A percentile compares a stretch with the other conserved stretches of the same genome.
Conservation (phyloP, 2,797 vertebrate genomes). For the Aldrovandia affinis region DNA sequence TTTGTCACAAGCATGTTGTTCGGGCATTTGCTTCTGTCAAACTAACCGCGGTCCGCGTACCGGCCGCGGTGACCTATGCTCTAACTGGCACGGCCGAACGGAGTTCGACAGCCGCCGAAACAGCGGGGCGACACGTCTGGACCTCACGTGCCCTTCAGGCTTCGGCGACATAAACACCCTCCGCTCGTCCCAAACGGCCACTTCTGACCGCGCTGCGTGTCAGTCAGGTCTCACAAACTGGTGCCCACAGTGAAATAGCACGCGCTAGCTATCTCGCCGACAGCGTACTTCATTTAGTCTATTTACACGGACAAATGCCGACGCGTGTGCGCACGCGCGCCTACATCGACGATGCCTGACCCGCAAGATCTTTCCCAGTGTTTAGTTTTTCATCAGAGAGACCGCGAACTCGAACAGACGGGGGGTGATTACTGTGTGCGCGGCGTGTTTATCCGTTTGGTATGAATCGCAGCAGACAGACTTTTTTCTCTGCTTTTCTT, state of each 20-base stretch:
- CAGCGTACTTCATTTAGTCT: neutral
- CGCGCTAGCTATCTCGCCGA: too few relatives aligned
- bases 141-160: conserved; percentile 2
- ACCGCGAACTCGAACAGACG: neutral
- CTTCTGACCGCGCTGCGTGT: neutral
- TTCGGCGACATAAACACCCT: neutral
- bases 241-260: neutral
- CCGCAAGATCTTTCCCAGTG: neutral
- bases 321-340: neutral
- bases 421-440: neutral
- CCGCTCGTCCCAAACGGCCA: neutral
- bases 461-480: neutral
- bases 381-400: neutral
- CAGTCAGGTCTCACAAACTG: neutral
- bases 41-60: neutral
- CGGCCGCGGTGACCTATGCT: neutral
- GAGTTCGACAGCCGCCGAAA: neutral
- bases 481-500: neutral
- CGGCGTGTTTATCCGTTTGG: neutral
- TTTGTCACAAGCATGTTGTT: neutral
- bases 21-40: neutral
- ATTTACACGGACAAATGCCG: neutral
- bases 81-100: neutral
- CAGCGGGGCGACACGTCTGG: neutral
- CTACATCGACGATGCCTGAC: neutral